Percentiles rank a stretch among this genome's conserved stretches.
Conservation (phyloP, 2,113 vertebrate genomes). For the Heterotis niloticus region DNA sequence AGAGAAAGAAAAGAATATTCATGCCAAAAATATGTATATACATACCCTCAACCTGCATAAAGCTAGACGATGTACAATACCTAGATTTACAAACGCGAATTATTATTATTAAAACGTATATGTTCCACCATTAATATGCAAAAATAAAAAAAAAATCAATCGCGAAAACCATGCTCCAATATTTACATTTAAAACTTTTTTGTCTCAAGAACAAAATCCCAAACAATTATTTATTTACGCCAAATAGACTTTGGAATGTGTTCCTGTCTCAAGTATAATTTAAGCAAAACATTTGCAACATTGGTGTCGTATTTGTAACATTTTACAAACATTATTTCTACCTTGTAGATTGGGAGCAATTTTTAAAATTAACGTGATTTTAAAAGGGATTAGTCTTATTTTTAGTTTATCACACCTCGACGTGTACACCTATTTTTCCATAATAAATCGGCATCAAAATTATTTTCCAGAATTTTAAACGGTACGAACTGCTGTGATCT, state of each 20-base stretch:
- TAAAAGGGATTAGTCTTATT: background rate
- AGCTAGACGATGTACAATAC: too few species aligned
- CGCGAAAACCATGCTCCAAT: too few species aligned
- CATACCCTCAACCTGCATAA: background rate
- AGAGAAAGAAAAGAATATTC: background rate
- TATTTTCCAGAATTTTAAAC: background rate
- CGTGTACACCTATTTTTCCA: background rate
- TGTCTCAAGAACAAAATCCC: too few species aligned
- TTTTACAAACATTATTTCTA: background rate
- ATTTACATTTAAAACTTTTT: too few species aligned
- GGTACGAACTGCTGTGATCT: background rate
- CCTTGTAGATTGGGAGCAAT: background rate
- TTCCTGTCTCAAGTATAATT: too few species aligned
- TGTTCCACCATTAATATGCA: too few species aligned
- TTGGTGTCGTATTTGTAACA: background rate
- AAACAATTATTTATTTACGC: too few species aligned
- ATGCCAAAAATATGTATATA: background rate
- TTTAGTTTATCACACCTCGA: background rate
- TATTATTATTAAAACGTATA: too few species aligned
- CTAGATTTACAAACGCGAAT: too few species aligned
- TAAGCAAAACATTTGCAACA: too few species aligned
- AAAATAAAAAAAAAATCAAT: too few species aligned
- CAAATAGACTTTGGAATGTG: too few species aligned
- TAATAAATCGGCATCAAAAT: background rate
- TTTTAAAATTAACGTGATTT: background rate